Base-by-base conservation (phyloP, 2,113 vertebrate species). In the Phoxinus phoxinus region DNA sequence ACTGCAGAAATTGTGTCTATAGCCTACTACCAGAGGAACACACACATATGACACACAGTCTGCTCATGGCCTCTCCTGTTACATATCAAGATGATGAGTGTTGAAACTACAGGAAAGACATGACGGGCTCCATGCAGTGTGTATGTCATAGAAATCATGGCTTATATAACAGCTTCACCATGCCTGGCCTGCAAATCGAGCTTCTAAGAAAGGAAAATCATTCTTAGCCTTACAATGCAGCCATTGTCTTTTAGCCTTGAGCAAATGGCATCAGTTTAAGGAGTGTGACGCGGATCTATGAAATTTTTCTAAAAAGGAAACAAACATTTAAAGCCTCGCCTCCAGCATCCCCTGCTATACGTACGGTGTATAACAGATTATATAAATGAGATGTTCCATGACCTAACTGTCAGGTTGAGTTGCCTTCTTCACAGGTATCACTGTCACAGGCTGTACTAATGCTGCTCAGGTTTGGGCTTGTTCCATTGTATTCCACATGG, bases 211-310 rank as follows among this genome's bases (percentile, higher is more conserved):
- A 19, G 48, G 59, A 72, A 56, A 86, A 27, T 65, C 58, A 76
- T 77, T 85, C 48, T 82, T 32, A 83, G 25, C 72, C 72, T 75
- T 27, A 88, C 84, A 88, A 89, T 86, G 51, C 41, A 48, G 17
- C 65, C 79, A 84, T 88, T 89, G 88, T 89, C 77, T 81, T 53
- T 56, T 59, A 37, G 65, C 13, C 35, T 51, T 25, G 56, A 44
- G 71, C 48, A 51, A 61, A 87, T 32, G 73, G 77, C 30, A 81
- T 72, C 58, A 44, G 51, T 76, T 79, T 46, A 25, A 78, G 19
- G 44, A 63, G 76, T 61, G 46, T 35, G 25, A 85, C 23, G 53
- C 15, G 56, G 15, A 59, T 41, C 32, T 61, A 81, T 59, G 46
- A 82, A 15, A n/a, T 72, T 13, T 35, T 21, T 67, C 61, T 69